These are phyloP conservation scores for Caenorhabditis briggsae DNA, from an alignment of 1,140 invertebrate genomes.

Conservation along the genomic window DNA sequence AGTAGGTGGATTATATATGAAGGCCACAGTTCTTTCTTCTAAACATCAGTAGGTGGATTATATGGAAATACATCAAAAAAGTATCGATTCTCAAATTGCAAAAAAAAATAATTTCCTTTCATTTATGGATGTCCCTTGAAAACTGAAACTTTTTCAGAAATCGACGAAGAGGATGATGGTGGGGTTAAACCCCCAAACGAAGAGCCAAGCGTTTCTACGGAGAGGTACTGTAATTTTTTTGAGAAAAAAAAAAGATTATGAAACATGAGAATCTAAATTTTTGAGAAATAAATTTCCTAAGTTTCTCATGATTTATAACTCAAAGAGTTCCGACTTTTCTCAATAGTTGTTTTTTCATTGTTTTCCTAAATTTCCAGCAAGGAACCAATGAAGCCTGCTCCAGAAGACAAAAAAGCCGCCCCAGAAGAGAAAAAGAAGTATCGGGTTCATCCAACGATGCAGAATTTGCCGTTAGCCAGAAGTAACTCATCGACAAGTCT, in stretches of 20 bases:
- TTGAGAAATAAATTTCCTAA: too few relatives aligned
- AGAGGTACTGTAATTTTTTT: slow-evolving; percentile 19
- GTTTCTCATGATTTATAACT: too few relatives aligned
- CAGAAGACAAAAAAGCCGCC: not conserved
- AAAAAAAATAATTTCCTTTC: not conserved
- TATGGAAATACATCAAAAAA: too few relatives aligned
- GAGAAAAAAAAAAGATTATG: not conserved
- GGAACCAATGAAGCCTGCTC: not conserved
- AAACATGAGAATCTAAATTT: not conserved
- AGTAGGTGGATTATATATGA: too few relatives aligned
- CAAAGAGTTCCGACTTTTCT: not conserved
- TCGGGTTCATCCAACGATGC: slow-evolving; percentile 26
- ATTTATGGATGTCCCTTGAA: not conserved
- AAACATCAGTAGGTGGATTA: too few relatives aligned
- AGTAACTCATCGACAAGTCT: slow-evolving; percentile 35
- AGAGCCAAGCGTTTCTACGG: not conserved
- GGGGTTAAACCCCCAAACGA: not conserved
- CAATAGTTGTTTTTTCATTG: not conserved
- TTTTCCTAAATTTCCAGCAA: not conserved
- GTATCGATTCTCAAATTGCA: too few relatives aligned
- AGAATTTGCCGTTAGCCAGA: not conserved
- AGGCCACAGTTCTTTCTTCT: too few relatives aligned
- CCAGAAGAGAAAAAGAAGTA: slow-evolving; percentile 19
- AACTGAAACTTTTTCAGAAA: slow-evolving; percentile 11
- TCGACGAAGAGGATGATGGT: slow-evolving; percentile 43